Evolutionary conservation across 2,888 invertebrate species (phyloP), one percentile per base, ranked within the genome.

Genomic region (Cryptus viduatorius): DNA sequence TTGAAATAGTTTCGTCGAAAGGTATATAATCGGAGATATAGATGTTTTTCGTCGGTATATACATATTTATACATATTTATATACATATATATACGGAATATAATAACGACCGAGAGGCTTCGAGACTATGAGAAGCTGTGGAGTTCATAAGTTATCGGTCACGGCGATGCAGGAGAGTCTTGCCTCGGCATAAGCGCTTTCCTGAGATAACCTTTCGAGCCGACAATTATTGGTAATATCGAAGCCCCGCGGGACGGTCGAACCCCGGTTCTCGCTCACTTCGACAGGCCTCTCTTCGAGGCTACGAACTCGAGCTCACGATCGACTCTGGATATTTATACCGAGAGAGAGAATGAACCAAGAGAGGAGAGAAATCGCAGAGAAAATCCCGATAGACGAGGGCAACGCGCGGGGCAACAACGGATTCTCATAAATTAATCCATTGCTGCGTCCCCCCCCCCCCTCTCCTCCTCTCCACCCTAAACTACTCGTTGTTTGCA

Each of bases 211-310:
- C 92, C 92, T 92, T 91, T 92, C 90, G 88, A 92, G 91, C 92
- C 92, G 92, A 92, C 92, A 92, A 92, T 92, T 92, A 92, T 92
- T 92, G 92, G 92, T 92, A 92, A 92, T 92, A 92, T 92, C 92
- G 92, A 91, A 87, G 89, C 87, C 87, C 89, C 87, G 89, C 87
- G 88, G 79, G 83, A 84, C 85, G 75, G 68, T 80, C 81, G 85
- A 85, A 84, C 81, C 76, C 83, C 73, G 37, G 72, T 50, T 65
- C 79, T 77, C 59, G 59, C 37, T 84, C 73, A 61, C 77, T 78
- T 84, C 82, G 73, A 78, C 84, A 72, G 69, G 72, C 82, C 59
- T 53, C 73, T 78, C 76, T 77, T 71, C 69, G 69, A 71, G 69
- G 68, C 77, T 73, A 56, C 71, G 59, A 44, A 61, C 77, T 88